Percentiles rank a stretch among this genome's conserved stretches.
phyloP scores from a whole-genome alignment of 2,888 invertebrate species.

The Alloplasta piceator region DNA sequence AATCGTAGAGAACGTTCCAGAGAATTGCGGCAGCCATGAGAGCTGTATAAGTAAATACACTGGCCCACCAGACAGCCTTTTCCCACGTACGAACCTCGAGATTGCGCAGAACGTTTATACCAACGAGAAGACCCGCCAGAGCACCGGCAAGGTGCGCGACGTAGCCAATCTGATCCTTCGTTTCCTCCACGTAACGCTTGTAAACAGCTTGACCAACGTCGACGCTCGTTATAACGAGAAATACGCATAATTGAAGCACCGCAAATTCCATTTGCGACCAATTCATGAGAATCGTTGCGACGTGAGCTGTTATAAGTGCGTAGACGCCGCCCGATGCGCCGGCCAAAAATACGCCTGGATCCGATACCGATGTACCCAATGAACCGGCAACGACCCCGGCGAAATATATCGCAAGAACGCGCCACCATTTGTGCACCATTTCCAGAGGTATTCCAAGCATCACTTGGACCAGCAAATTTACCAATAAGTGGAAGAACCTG shows the following conservation, averaged over 20 bases:
- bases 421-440: conserved; percentile 98
- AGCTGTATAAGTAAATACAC: conserved; percentile 88
- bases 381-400: conserved; percentile 94
- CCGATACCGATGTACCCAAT: conserved; percentile 91
- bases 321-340: conserved; percentile 99
- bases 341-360: conserved; percentile 92
- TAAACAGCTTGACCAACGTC: conserved; percentile 97
- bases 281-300: conserved; percentile 97
- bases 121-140: conserved; percentile 92
- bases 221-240: conserved; percentile 91
- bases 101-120: conserved; percentile 93
- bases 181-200: conserved; percentile 90
- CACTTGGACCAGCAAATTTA: conserved; percentile 96
- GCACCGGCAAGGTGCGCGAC: conserved; percentile 97
- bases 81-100: conserved; percentile 92
- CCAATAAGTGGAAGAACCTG: conserved; percentile 93
- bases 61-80: conserved; percentile 92
- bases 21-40: conserved; percentile 90
- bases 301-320: conserved; percentile 95
- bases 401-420: conserved; percentile 92
- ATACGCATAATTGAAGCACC: conserved; percentile 91
- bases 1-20: conserved; percentile 85
- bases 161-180: conserved; percentile 93
- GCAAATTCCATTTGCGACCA: conserved; percentile 99
- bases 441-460: conserved; percentile 97